Conservation (phyloP, 64 coral and sea anemone species). For the Actinia equina region DNA sequence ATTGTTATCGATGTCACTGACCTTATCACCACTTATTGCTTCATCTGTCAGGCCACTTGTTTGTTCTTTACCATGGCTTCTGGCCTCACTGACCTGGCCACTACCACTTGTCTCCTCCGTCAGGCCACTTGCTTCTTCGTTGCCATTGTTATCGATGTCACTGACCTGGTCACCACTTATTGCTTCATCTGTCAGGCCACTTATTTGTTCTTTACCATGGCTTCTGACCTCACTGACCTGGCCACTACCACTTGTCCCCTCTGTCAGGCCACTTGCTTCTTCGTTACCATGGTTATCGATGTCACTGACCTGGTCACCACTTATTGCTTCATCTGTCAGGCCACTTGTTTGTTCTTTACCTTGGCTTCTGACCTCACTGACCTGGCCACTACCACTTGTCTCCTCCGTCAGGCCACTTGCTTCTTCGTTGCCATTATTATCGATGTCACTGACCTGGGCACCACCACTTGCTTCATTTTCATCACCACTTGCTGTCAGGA, state of each 20-base stretch:
- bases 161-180: neutral
- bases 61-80: neutral
- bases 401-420: neutral
- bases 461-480: neutral
- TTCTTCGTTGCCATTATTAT: neutral
- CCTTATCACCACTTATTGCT: neutral
- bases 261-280: neutral
- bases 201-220: neutral
- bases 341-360: neutral
- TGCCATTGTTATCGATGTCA: neutral
- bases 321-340: neutral
- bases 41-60: neutral
- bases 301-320: neutral
- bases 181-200: neutral
- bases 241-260: neutral
- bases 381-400: neutral
- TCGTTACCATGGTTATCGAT: neutral
- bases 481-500: neutral
- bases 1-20: neutral
- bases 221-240: neutral
- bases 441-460: neutral
- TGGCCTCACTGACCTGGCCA: neutral
- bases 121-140: neutral
- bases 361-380: neutral
- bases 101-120: neutral